Conservation (phyloP, 2,888 invertebrate genomes). For the Heliconius sara region DNA sequence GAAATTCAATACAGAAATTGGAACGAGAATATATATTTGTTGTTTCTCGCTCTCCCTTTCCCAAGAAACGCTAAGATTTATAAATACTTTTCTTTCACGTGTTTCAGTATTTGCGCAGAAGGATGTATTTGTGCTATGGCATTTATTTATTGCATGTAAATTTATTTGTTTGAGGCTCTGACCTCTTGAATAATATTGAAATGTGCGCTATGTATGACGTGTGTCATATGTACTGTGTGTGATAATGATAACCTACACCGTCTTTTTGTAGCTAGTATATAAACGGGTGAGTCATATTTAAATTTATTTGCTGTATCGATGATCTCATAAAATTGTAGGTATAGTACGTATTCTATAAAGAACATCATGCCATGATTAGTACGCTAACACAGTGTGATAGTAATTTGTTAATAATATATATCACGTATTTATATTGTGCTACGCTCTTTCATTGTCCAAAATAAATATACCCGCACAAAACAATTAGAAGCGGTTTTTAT, state of each 20-base stretch:
- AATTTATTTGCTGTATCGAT: conserved; percentile 83
- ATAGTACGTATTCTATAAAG: conserved; percentile 51
- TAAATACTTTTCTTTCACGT: conserved; percentile 42
- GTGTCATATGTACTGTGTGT: conserved; percentile 64
- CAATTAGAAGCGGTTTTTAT: not conserved
- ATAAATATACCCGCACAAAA: conserved; percentile 17
- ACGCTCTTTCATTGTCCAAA: not conserved
- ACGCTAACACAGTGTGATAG: conserved; percentile 35
- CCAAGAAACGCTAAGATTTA: conserved; percentile 50
- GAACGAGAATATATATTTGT: conserved; percentile 55
- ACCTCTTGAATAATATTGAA: conserved; percentile 55
- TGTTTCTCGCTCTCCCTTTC: conserved; percentile 70
- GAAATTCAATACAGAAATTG: conserved; percentile 67
- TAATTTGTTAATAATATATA: conserved; percentile 37
- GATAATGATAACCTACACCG: conserved; percentile 81
- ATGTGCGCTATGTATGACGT: conserved; percentile 58
- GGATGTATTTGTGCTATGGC: conserved; percentile 40
- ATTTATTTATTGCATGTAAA: conserved; percentile 24
- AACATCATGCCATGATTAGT: conserved; percentile 51
- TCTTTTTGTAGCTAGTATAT: conserved; percentile 77
- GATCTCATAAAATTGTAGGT: conserved; percentile 74
- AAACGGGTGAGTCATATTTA: conserved; percentile 83
- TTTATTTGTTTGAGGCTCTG: conserved; percentile 39
- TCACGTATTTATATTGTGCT: conserved; percentile 27
- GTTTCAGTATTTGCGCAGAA: conserved; percentile 32